Percentiles rank a stretch among this genome's conserved stretches.
Evolutionary conservation across 2,797 vertebrate species (phyloP).

Genomic region (Macrochelys suwanniensis): DNA sequence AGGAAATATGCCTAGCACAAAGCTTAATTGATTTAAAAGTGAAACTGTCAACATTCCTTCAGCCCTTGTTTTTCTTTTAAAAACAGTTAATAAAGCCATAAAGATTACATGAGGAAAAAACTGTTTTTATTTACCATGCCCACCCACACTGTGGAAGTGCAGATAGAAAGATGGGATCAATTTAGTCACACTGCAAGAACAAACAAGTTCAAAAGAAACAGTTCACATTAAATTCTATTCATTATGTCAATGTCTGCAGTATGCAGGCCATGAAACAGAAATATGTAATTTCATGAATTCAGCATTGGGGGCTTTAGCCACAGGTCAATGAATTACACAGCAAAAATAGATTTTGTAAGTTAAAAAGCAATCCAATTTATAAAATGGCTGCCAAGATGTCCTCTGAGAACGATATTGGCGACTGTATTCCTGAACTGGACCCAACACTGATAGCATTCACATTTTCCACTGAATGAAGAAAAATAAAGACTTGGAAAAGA

Average conservation of each 20-base stretch:
- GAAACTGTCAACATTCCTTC: neutral
- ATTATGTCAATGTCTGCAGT: slow-evolving; percentile 40
- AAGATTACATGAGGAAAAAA: neutral
- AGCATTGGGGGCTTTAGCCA: slow-evolving; percentile 55
- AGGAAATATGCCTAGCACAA: neutral
- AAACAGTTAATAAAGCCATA: neutral
- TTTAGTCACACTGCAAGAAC: slow-evolving; percentile 30
- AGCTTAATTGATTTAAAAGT: neutral
- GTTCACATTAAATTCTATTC: slow-evolving; percentile 34
- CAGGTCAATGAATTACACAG: slow-evolving; percentile 29
- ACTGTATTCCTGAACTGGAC: slow-evolving; percentile 12
- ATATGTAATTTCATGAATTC: slow-evolving; percentile 11
- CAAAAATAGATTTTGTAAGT: neutral
- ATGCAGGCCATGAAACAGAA: slow-evolving; percentile 10
- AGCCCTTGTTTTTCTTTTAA: neutral
- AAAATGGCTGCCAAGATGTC: neutral
- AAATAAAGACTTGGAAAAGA: slow-evolving; percentile 22
- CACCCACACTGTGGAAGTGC: neutral
- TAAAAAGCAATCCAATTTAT: slow-evolving; percentile 3
- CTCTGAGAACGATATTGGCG: neutral
- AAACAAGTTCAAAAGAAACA: slow-evolving; percentile 50
- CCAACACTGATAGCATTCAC: neutral
- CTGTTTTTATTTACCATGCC: neutral
- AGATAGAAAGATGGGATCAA: neutral
- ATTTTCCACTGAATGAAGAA: slow-evolving; percentile 39